These are phyloP conservation scores for Acanthurus lineatus DNA, from an alignment of 2,797 vertebrate genomes.

Conservation along the genomic window DNA sequence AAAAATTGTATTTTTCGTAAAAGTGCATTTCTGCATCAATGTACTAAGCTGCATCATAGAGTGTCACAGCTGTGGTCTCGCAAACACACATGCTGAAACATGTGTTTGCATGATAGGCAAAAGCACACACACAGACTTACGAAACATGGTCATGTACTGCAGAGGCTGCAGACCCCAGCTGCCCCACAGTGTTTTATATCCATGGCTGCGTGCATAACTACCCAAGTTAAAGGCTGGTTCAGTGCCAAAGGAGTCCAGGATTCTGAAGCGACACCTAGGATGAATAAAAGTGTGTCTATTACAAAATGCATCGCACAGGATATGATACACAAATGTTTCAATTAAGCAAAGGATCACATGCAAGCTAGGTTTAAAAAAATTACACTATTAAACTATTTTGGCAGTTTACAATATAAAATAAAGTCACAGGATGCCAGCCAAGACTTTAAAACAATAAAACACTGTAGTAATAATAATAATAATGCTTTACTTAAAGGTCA, in stretches of 20 bases:
- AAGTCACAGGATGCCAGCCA: too few relatives aligned
- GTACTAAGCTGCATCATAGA: neutral
- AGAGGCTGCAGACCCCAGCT: slow-evolving; percentile 83
- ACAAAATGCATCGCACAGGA: neutral
- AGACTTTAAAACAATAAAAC: too few relatives aligned
- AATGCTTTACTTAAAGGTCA: too few relatives aligned
- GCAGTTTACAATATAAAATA: too few relatives aligned
- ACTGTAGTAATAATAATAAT: too few relatives aligned
- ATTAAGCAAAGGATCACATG: neutral
- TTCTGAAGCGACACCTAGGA: slow-evolving; percentile 81
- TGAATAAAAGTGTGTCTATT: neutral
- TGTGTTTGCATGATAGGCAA: too few relatives aligned
- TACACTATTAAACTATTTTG: too few relatives aligned
- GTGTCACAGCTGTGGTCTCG: slow-evolving; percentile 4
- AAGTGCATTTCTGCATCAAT: slow-evolving; percentile 19
- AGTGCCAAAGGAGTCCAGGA: slow-evolving; percentile 86
- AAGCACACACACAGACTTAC: slow-evolving; percentile 70
- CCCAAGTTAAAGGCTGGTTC: slow-evolving; percentile 84
- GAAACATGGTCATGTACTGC: slow-evolving; percentile 88
- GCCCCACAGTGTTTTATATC: slow-evolving; percentile 84
- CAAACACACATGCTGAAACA: too few relatives aligned
- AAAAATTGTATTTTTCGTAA: neutral
- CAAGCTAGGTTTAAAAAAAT: too few relatives aligned
- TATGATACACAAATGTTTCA: neutral
- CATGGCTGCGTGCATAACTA: slow-evolving; percentile 75